Evolutionary conservation across 2,888 invertebrate species (phyloP).

Genomic region (Acleris laterana): DNA sequence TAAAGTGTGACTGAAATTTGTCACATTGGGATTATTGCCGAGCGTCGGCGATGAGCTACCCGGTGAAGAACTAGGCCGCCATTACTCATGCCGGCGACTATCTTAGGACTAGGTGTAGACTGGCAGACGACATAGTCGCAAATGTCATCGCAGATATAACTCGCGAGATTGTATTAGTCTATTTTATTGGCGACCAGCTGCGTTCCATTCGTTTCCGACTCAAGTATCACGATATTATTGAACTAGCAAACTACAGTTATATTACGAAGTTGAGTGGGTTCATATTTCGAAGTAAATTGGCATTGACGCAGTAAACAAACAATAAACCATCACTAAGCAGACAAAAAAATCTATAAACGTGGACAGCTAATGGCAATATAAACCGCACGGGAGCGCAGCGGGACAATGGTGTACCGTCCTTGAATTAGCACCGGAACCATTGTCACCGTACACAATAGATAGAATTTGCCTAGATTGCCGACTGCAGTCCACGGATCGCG

Average conservation of each 20-base stretch:
- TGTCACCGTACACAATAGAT: conserved; percentile 75
- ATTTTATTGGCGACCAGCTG: conserved; percentile 25
- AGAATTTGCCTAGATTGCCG: conserved; percentile 71
- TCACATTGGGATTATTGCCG: conserved; percentile 46
- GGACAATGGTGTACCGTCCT: conserved; percentile 74
- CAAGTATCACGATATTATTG: no score
- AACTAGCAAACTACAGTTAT: no score
- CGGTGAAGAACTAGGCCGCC: conserved; percentile 26
- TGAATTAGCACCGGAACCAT: conserved; percentile 79
- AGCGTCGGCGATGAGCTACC: conserved; percentile 15
- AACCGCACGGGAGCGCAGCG: conserved; percentile 43
- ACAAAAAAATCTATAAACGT: conserved; percentile 34
- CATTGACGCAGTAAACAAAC: conserved; percentile 10
- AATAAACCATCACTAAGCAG: conserved; percentile 34
- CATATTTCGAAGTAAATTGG: not conserved
- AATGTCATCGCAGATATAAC: conserved; percentile 37
- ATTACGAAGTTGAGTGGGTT: not conserved
- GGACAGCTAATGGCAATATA: conserved; percentile 39
- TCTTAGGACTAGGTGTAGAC: conserved; percentile 28
- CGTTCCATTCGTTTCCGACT: conserved; percentile 1
- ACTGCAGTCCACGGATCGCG: conserved; percentile 41
- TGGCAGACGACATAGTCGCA: conserved; percentile 26
- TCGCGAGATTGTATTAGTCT: conserved; percentile 19
- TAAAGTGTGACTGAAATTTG: conserved; percentile 59
- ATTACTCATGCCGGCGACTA: conserved; percentile 30